Conservation (phyloP, 2,888 invertebrate genomes). For the Oscheius sp. region DNA sequence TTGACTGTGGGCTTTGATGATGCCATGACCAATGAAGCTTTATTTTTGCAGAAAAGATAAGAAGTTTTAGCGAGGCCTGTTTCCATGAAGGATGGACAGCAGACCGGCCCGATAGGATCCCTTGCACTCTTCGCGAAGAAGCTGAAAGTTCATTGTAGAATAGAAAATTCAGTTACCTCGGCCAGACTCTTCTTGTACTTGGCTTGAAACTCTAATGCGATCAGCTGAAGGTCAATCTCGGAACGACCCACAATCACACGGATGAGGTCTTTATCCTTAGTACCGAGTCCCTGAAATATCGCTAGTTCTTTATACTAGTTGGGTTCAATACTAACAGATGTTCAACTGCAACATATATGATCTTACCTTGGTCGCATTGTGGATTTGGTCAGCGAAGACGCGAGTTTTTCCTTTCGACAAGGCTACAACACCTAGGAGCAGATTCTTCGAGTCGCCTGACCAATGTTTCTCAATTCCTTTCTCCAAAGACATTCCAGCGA, state of each 20-base stretch:
- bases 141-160: conserved; percentile 10
- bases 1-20: no score
- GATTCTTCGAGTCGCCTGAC: conserved; percentile 59
- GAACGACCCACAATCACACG: conserved; percentile 68
- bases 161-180: conserved; percentile 40
- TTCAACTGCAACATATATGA: not conserved
- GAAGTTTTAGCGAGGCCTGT: conserved; percentile 29
- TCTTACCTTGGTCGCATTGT: conserved; percentile 66
- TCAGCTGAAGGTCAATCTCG: conserved; percentile 83
- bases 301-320: not conserved
- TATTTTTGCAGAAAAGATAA: no score
- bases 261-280: conserved; percentile 66
- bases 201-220: conserved; percentile 83
- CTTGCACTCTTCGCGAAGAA: conserved; percentile 51
- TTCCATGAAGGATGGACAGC: conserved; percentile 68
- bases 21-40: no score
- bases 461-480: conserved; percentile 65
- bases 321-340: not conserved
- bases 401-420: conserved; percentile 56
- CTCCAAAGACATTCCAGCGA: conserved; percentile 56
- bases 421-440: conserved; percentile 15
- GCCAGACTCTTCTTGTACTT: conserved; percentile 60
- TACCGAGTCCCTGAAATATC: conserved; percentile 60
- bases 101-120: conserved; percentile 72
- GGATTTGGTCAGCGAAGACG: conserved; percentile 69